Evolutionary conservation across 2,888 invertebrate species (phyloP), one percentile per base, ranked within the genome.

Genomic region (Scaptodrosophila latifasciaeformis): DNA sequence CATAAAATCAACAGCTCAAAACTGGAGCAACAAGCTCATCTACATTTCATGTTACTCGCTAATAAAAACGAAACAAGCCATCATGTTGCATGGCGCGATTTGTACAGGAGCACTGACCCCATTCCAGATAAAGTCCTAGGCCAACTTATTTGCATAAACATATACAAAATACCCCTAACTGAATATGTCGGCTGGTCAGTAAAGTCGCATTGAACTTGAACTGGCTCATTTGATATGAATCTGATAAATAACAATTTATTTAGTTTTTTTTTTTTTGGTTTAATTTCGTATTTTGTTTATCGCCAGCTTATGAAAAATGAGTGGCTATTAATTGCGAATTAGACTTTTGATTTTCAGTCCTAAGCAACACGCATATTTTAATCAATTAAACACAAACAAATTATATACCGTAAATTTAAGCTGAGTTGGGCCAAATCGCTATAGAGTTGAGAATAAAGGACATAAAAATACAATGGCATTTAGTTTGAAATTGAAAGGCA

Each of bases 331-430:
- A 52, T 9, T 24, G 49, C 49, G 58, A 70, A 66, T 64, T 57
- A 63, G 42, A 24, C 43, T n/a, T n/a, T 50, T 59, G 57, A 67
- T 81, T 81, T 70, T 12, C 61, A 76, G 59, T 56, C 43, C 27
- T 59, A 17, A 19, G n/a, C 15, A 24, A 37, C 72, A 76, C 76
- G 77, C 77, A 64, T 64, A 62, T 27, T 67, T 70, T 63, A 78
- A 81, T 75, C 75, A 75, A 75, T 75, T 81, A 75, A 57, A 75
- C 2, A n/a, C 15, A 9, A n/a, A n/a, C 68, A 81, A 75, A 81
- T 78, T 67, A 71, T 75, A 45, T 46, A 50, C 56, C 56, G 30
- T 46, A 35, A 34, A 35, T 46, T 34, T 2, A 2, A 2, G 31
- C 2, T n/a, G 2, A 10, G n/a, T 3, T 4, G 31, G 2, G 31